Evolutionary conservation across 2,888 invertebrate species (phyloP), one percentile per base, ranked within the genome.

Genomic region (Deroplatys truncata): DNA sequence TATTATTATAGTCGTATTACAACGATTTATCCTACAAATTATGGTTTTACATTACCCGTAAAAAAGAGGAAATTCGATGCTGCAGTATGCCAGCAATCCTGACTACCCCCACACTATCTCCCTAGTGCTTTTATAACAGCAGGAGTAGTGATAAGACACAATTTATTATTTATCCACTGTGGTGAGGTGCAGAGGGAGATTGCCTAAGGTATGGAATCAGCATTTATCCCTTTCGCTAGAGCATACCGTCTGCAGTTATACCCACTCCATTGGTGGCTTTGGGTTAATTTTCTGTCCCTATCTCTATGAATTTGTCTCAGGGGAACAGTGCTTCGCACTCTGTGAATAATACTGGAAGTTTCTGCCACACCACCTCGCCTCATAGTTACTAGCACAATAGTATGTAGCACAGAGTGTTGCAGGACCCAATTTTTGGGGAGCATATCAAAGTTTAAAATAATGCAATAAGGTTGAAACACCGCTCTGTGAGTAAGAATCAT

Each of bases 161-260:
- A 89, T 89, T 89, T 89, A 89, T 89, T 89, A 86, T 86, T 31
- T 82, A 86, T 89, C 89, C 49, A 82, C 85, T 43, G 28, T 29
- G 86, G 31, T 89, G 82, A 82, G 84, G 35, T 29, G 86, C 28
- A 85, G 82, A 82, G 84, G 84, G 29, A 10, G n/a, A 28, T 43
- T 72, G 16, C 84, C 72, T 43, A 84, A 84, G 86, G 84, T 85
- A 43, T 13, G 25, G 35, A 85, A 85, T 85, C 84, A 85, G 31
- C 84, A 29, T 16, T 13, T n/a, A 85, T 10, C 85, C 85, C 43
- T 43, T 84, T 35, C n/a, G 35, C 85, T 20, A n/a, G 28, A 85
- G 7, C 20, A 29, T 85, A 85, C 35, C 31, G 20, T 43, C 25
- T 49, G 16, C 28, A 49, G 29, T 49, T 56, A 29, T 29, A 82